phyloP scores from a whole-genome alignment of 2,113 vertebrate species.

The Chaetorhynchus papuensis region DNA sequence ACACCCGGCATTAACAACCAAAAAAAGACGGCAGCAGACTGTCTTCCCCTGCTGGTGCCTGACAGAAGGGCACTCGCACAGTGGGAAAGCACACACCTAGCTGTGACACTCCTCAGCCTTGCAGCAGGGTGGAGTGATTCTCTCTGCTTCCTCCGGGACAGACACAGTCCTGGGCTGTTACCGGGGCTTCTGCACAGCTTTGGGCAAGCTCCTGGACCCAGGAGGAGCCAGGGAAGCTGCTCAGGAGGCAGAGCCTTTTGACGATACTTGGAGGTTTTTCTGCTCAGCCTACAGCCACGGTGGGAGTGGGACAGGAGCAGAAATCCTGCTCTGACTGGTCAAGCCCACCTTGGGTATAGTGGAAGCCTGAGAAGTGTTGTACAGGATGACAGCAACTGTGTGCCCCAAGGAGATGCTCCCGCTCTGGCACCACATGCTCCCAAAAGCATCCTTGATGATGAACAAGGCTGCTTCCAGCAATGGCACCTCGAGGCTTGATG shows the following conservation, averaged over 20 bases:
- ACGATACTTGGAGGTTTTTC: background rate
- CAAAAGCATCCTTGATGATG: background rate
- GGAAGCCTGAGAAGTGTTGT: background rate
- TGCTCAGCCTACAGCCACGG: background rate
- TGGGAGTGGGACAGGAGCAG: background rate
- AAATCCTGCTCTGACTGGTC: background rate
- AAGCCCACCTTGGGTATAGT: background rate
- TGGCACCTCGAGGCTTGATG: background rate
- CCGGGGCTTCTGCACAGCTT: background rate
- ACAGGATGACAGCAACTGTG: background rate
- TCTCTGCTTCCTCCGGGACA: accelerated
- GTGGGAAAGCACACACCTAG: background rate
- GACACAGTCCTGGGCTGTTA: background rate
- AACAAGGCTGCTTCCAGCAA: background rate
- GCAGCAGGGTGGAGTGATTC: background rate
- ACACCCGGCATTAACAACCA: background rate
- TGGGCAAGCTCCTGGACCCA: background rate
- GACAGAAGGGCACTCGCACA: background rate
- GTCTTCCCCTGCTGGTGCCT: background rate
- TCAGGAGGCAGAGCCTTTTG: background rate
- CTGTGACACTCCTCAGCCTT: background rate
- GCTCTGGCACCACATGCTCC: background rate
- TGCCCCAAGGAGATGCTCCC: background rate
- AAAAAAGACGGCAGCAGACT: background rate
- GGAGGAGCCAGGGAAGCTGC: background rate